phyloP scores from a whole-genome alignment of 2,113 vertebrate species.

The Amia ocellicauda region DNA sequence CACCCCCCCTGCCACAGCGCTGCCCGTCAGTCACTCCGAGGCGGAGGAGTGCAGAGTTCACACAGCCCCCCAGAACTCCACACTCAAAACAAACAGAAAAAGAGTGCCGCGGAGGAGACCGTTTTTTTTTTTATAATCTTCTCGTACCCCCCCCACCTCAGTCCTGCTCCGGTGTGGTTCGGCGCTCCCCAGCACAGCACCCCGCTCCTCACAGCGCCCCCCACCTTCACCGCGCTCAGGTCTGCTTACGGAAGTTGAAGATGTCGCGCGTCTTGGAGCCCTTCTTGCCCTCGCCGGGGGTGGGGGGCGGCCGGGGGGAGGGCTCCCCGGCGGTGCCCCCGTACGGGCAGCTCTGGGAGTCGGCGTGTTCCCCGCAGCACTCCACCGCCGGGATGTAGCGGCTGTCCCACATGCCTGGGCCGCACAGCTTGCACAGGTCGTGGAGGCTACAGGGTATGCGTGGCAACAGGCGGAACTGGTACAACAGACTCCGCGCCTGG shows the following conservation, averaged over 20 bases:
- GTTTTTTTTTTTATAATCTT: no score
- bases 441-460: constrained; percentile 93
- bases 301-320: constrained; percentile 56
- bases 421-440: constrained; percentile 87
- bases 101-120: no score
- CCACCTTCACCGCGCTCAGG: constrained; percentile 38
- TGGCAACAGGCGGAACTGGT: constrained; percentile 91
- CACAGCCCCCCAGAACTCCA: no score
- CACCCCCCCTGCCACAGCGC: no score
- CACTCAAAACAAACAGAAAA: no score
- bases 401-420: constrained; percentile 96
- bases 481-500: constrained; percentile 91
- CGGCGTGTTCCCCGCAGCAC: constrained; percentile 85
- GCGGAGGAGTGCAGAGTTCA: no score
- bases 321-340: constrained; percentile 73
- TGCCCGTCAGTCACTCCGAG: no score
- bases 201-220: no score
- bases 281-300: constrained; percentile 60
- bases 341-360: constrained; percentile 85
- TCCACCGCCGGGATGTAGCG: constrained; percentile 91
- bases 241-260: constrained; percentile 84
- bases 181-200: no score
- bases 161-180: no score
- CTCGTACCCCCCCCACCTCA: no score
- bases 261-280: constrained; percentile 75